Evolutionary conservation across 2,113 vertebrate genomes (phyloP).

Genomic region (Zapus hudsonius): DNA sequence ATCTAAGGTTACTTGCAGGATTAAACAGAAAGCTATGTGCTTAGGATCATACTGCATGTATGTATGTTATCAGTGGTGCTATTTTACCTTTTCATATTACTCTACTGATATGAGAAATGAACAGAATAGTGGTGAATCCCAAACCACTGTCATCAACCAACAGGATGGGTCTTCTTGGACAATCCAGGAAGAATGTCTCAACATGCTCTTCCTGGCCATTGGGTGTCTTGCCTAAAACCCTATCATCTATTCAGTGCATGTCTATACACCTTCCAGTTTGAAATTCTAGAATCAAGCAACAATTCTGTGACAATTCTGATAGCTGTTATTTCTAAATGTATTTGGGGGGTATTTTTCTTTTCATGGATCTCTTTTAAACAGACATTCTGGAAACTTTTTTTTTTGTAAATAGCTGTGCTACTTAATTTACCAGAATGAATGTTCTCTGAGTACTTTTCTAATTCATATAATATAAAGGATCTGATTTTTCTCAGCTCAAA

Average conservation of each 20-base stretch:
- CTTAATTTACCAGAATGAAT: neutral
- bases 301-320: neutral
- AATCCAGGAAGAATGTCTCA: neutral
- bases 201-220: accelerated
- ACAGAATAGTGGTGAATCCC: neutral
- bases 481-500: neutral
- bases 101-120: neutral
- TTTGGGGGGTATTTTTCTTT: neutral
- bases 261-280: neutral
- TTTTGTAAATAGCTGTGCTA: neutral
- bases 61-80: too few relatives aligned
- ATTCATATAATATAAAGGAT: neutral
- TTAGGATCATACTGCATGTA: too few relatives aligned
- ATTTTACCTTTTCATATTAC: too few relatives aligned
- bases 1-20: neutral
- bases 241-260: neutral
- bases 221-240: accelerated
- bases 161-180: neutral
- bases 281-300: neutral
- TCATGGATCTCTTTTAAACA: neutral
- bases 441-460: neutral
- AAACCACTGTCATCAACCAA: neutral
- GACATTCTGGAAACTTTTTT: neutral
- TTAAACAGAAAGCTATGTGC: neutral
- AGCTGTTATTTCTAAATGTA: neutral